Percentiles rank a stretch among this genome's conserved stretches.
Evolutionary conservation across 2,797 vertebrate genomes (phyloP).

Genomic region (Hemibagrus guttatus): DNA sequence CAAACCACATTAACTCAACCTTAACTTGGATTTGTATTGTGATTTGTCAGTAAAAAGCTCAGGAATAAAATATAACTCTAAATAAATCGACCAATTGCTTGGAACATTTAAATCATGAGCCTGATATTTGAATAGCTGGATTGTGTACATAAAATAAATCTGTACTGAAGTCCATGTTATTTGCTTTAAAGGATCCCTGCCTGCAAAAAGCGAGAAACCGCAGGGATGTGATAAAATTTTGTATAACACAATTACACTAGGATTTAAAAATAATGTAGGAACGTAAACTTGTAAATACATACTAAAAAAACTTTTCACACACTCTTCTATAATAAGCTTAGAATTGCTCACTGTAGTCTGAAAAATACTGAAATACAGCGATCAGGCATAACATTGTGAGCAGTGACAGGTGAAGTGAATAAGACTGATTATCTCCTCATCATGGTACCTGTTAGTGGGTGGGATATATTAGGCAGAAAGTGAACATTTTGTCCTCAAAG

Average conservation of each 20-base stretch:
- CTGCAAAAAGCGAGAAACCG: not conserved
- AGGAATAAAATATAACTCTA: not conserved
- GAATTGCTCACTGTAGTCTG: not conserved
- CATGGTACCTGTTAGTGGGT: no score
- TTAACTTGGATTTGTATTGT: not conserved
- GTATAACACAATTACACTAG: not conserved
- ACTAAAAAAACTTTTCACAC: not conserved
- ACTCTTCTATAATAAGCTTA: not conserved
- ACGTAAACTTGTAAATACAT: not conserved
- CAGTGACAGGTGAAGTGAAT: no score
- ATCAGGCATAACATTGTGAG: no score
- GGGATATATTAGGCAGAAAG: no score
- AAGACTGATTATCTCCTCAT: no score
- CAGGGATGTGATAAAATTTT: not conserved
- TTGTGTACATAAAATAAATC: not conserved
- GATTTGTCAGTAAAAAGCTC: not conserved
- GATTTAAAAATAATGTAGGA: not conserved
- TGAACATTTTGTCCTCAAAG: no score
- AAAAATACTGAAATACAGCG: not conserved
- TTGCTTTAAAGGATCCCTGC: not conserved
- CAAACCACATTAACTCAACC: not conserved
- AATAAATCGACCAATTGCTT: not conserved
- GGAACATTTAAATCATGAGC: not conserved
- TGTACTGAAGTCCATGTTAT: not conserved
- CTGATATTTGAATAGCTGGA: not conserved